Evolutionary conservation across 2,888 invertebrate genomes (phyloP).

Genomic region (Clepsis dumicolana): DNA sequence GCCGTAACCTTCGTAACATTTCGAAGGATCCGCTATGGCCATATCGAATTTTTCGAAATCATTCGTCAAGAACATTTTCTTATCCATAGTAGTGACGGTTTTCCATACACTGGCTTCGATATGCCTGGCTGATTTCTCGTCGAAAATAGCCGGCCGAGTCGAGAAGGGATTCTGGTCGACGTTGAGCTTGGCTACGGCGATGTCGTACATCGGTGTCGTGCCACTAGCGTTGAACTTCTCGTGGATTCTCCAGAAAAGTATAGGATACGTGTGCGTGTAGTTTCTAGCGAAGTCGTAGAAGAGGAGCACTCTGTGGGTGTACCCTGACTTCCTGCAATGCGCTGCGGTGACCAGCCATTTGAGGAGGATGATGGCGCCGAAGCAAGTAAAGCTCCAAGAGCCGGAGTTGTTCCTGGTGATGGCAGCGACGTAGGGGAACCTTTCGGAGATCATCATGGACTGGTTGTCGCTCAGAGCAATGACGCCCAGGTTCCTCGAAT

Average conservation of each 20-base stretch:
- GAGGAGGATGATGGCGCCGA: conserved; percentile 68
- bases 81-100: conserved; percentile 72
- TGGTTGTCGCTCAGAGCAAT: conserved; percentile 61
- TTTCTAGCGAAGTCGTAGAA: conserved; percentile 68
- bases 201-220: conserved; percentile 41
- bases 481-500: conserved; percentile 64
- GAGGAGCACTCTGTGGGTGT: conserved; percentile 67
- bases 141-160: conserved; percentile 62
- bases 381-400: conserved; percentile 71
- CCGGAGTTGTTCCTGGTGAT: conserved; percentile 61
- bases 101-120: conserved; percentile 72
- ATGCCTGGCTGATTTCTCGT: conserved; percentile 47
- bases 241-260: conserved; percentile 72
- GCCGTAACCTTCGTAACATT: conserved; percentile 67
- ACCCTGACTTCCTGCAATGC: conserved; percentile 64
- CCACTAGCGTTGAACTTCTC: conserved; percentile 41
- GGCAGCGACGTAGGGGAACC: conserved; percentile 73
- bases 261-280: conserved; percentile 64
- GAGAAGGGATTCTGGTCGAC: conserved; percentile 53
- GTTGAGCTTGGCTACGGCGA: conserved; percentile 73
- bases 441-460: conserved; percentile 50
- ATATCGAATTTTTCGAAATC: conserved; percentile 64
- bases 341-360: conserved; percentile 76
- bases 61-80: conserved; percentile 69
- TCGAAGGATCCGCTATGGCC: conserved; percentile 47